These are phyloP conservation scores for Gambusia affinis DNA, from an alignment of 2,113 vertebrate species.

Conservation along the genomic window DNA sequence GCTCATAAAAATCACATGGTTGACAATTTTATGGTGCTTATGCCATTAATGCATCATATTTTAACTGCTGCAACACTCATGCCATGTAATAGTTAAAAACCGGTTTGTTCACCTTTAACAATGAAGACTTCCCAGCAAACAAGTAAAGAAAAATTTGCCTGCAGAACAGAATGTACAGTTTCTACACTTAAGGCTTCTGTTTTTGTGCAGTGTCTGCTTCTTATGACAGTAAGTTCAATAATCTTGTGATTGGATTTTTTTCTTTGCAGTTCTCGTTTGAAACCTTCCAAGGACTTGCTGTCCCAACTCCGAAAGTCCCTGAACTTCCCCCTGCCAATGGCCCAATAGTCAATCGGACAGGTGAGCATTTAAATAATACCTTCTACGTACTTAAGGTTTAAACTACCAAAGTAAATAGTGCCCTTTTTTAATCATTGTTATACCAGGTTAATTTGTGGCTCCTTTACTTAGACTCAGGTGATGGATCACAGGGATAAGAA, in stretches of 20 bases:
- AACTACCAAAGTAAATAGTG: not conserved
- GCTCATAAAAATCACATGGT: not conserved
- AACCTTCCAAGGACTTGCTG: constrained; percentile 71
- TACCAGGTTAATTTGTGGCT: constrained; percentile 1
- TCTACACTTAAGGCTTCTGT: constrained; percentile 11
- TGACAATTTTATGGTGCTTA: not conserved
- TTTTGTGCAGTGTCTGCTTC: constrained; percentile 9
- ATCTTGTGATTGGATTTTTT: constrained; percentile 24
- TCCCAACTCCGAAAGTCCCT: constrained; percentile 81
- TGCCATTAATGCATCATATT: constrained; percentile 6
- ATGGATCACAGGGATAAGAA: constrained; percentile 36
- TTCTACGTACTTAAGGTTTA: constrained; percentile 31
- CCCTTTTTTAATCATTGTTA: constrained; percentile 13
- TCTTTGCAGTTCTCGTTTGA: constrained; percentile 65
- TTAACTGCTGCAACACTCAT: constrained; percentile 1
- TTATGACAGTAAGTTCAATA: constrained; percentile 20
- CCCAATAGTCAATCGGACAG: constrained; percentile 65
- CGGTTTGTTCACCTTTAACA: constrained; percentile 64
- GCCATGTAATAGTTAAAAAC: constrained; percentile 41
- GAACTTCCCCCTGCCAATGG: constrained; percentile 57
- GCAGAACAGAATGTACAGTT: constrained; percentile 4
- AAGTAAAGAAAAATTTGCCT: not conserved
- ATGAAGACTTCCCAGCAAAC: constrained; percentile 4
- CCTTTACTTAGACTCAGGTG: constrained; percentile 19
- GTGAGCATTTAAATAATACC: constrained; percentile 53